Evolutionary conservation across 2,797 vertebrate genomes (phyloP).

Genomic region (Poeciliopsis infans): DNA sequence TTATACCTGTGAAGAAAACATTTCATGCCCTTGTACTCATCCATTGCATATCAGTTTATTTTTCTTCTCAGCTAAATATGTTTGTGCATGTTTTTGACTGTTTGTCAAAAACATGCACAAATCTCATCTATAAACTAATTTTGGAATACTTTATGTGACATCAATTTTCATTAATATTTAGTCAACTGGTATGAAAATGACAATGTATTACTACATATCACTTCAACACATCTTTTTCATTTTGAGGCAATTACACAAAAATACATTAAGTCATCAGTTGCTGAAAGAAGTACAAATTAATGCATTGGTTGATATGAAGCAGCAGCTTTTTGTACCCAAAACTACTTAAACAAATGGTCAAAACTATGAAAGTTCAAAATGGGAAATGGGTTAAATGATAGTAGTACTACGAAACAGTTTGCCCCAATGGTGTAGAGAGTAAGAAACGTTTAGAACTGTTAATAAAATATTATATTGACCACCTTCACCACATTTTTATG

Average conservation of each 20-base stretch:
- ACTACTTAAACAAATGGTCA: too few relatives aligned
- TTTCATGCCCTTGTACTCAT: neutral
- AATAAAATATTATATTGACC: neutral
- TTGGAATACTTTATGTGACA: neutral
- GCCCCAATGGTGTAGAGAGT: neutral
- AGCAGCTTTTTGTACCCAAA: neutral
- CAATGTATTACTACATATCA: neutral
- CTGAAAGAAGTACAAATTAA: neutral
- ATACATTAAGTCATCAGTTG: neutral
- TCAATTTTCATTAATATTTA: neutral
- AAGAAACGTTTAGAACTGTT: neutral
- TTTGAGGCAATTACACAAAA: neutral
- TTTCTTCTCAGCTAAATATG: neutral
- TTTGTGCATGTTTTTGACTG: too few relatives aligned
- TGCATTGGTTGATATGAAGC: neutral
- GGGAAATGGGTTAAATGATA: neutral
- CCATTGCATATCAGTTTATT: neutral
- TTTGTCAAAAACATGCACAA: neutral
- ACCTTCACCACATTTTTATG: neutral
- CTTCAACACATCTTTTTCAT: neutral
- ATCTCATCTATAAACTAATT: neutral
- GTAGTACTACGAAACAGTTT: neutral
- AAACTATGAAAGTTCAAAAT: neutral
- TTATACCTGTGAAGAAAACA: neutral
- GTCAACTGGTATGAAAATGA: neutral